A percentile compares a stretch with the other conserved stretches of the same genome.
These are phyloP conservation scores for Dermochelys coriacea DNA, from an alignment of 2,797 vertebrate species.

Conservation along the genomic window DNA sequence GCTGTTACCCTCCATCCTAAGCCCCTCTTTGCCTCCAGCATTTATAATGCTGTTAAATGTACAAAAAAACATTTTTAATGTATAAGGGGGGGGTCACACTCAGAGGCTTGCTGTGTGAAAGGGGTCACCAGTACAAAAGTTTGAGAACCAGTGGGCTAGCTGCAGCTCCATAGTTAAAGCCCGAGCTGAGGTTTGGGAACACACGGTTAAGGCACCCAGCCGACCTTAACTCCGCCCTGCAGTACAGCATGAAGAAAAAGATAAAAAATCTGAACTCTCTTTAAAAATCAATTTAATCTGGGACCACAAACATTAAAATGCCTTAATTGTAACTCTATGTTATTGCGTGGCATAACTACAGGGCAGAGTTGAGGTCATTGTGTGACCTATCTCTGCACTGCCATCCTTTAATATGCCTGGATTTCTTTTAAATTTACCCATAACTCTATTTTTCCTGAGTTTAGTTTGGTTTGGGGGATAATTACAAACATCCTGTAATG, in stretches of 20 bases:
- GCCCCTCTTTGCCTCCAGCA: no score
- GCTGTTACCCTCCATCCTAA: no score
- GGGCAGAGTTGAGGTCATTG: neutral
- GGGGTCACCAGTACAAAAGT: no score
- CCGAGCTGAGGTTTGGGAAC: neutral
- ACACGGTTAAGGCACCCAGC: neutral
- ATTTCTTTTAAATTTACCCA: conserved; percentile 1
- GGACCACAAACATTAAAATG: neutral
- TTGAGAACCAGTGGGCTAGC: no score
- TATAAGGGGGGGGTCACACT: no score
- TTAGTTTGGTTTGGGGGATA: no score
- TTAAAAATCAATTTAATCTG: neutral
- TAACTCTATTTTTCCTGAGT: neutral
- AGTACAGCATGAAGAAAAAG: neutral
- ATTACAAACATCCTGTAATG: no score
- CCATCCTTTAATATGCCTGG: neutral
- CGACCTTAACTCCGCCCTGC: neutral
- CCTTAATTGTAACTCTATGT: neutral
- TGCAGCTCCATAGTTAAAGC: neutral
- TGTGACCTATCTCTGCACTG: conserved; percentile 3
- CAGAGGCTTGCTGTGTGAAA: no score
- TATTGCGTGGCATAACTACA: neutral
- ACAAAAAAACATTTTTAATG: no score
- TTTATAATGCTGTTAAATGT: no score
- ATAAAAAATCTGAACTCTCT: neutral